Evolutionary conservation across 1,140 invertebrate species (phyloP).

Genomic region (Panagrolaimus sp.): DNA sequence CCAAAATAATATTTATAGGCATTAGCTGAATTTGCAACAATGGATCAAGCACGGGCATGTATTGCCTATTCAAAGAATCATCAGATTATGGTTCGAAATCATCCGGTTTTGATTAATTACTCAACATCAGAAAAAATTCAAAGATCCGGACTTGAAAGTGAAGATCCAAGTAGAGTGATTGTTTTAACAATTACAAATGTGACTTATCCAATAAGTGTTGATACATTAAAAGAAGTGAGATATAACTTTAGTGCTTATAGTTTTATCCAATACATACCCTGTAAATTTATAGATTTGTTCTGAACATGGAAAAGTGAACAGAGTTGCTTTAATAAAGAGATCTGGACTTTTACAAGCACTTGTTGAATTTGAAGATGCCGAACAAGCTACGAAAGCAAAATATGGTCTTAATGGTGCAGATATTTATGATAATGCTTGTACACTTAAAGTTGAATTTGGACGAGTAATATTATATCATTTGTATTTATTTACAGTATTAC

Average conservation of each 20-base stretch:
- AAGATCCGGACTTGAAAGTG: constrained; percentile 59
- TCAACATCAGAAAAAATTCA: constrained; percentile 61
- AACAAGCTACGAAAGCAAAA: constrained; percentile 87
- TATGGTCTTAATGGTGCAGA: constrained; percentile 90
- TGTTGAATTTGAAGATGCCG: constrained; percentile 95
- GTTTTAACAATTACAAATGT: constrained; percentile 92
- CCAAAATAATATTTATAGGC: constrained; percentile 21
- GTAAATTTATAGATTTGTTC: constrained; percentile 80
- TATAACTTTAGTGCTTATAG: no score
- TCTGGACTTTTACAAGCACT: constrained; percentile 89
- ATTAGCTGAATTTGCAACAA: constrained; percentile 53
- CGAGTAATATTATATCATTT: constrained; percentile 73
- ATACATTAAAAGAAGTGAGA: constrained; percentile 64
- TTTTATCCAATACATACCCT: constrained; percentile 25
- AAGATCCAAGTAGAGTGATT: constrained; percentile 76
- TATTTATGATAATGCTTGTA: constrained; percentile 98
- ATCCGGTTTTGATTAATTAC: constrained; percentile 61
- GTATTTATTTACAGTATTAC: not conserved
- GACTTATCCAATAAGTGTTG: constrained; percentile 95
- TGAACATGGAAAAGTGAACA: constrained; percentile 85
- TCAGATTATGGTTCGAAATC: constrained; percentile 59
- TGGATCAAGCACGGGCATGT: constrained; percentile 57
- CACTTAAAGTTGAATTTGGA: constrained; percentile 94
- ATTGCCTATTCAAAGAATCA: constrained; percentile 58
- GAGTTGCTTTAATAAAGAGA: constrained; percentile 98